Conservation (phyloP, 1,140 invertebrate genomes). For the Drosophila elegans region DNA sequence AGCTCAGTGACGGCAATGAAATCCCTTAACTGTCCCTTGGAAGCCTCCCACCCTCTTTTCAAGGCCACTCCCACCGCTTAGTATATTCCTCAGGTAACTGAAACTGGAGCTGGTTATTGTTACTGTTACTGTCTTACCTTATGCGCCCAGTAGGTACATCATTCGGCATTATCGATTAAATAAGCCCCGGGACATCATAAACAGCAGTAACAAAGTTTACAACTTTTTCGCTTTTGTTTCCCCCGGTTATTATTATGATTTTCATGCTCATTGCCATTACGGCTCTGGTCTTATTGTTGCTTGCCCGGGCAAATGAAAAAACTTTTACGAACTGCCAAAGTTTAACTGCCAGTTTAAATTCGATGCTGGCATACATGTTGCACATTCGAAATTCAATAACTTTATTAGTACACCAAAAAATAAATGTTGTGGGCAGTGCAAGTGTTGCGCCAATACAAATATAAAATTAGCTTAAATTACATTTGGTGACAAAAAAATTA, state of each 20-base stretch:
- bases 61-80: constrained; percentile 33
- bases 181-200: constrained; percentile 54
- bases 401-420: no score
- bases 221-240: constrained; percentile 53
- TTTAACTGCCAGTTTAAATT: constrained; percentile 44
- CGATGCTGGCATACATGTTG: constrained; percentile 32
- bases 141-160: constrained; percentile 26
- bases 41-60: constrained; percentile 3
- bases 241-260: constrained; percentile 54
- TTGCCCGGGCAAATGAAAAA: constrained; percentile 65
- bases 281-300: constrained; percentile 49
- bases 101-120: constrained; percentile 9
- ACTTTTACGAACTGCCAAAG: constrained; percentile 58
- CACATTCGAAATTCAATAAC: constrained; percentile 1
- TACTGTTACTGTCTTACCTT: constrained; percentile 24
- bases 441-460: no score
- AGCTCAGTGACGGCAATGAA: constrained; percentile 66
- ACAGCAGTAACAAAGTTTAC: constrained; percentile 52
- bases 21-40: constrained; percentile 45
- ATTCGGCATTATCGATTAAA: constrained; percentile 59
- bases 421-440: no score
- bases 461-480: no score
- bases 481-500: no score
- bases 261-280: constrained; percentile 66
- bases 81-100: constrained; percentile 45